These are phyloP conservation scores for Pedionomus torquatus DNA, from an alignment of 2,113 vertebrate species.

Conservation along the genomic window DNA sequence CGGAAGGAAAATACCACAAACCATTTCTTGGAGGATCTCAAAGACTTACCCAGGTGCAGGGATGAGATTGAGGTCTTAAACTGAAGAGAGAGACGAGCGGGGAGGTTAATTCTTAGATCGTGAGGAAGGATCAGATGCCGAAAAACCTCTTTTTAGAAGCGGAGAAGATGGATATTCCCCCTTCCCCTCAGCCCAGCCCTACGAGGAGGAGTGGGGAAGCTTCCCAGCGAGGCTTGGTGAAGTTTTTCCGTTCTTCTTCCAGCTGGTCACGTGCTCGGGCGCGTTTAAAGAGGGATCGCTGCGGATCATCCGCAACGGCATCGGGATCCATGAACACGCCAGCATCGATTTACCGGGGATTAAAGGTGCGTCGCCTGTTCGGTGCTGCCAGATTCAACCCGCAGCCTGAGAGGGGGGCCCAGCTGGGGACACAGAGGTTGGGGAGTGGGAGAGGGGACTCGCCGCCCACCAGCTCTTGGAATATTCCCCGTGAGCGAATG, in stretches of 20 bases:
- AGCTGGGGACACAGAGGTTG: accelerated
- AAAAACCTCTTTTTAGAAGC: not conserved
- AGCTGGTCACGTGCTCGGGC: slow-evolving; percentile 98
- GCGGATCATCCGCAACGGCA: slow-evolving; percentile 96
- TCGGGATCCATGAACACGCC: slow-evolving; percentile 97
- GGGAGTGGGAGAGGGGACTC: no score
- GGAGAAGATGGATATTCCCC: not conserved
- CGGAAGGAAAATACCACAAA: not conserved
- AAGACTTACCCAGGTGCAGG: not conserved
- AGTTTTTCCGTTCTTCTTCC: not conserved
- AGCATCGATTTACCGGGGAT: slow-evolving; percentile 98
- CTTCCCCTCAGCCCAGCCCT: not conserved
- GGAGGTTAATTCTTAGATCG: not conserved
- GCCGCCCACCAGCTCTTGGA: not conserved
- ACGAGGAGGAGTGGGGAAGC: not conserved
- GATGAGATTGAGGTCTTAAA: not conserved
- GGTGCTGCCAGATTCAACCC: not conserved
- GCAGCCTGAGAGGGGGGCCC: accelerated
- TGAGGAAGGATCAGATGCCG: not conserved
- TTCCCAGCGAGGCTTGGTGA: not conserved
- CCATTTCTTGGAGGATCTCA: not conserved
- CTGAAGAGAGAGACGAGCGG: not conserved
- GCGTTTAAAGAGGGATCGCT: slow-evolving; percentile 98
- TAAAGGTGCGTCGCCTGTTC: slow-evolving; percentile 80
- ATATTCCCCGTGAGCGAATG: not conserved